phyloP scores from a whole-genome alignment of 2,113 vertebrate species.

The Pelmatolapia mariae region DNA sequence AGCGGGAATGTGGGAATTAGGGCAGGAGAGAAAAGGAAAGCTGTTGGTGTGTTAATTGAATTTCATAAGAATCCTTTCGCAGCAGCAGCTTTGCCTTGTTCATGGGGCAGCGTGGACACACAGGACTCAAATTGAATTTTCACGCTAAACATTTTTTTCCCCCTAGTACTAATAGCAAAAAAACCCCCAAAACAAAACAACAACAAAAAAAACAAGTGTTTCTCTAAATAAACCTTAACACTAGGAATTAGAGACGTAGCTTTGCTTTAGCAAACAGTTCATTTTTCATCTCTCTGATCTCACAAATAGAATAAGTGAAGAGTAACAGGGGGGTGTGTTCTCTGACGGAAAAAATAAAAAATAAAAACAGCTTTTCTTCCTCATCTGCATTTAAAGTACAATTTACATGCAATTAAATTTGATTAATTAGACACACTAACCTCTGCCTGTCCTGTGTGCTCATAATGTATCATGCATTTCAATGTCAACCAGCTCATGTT shows the following conservation, averaged over 20 bases:
- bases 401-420: conserved; percentile 74
- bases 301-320: conserved; percentile 20
- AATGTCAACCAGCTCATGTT: conserved; percentile 58
- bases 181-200: rapidly evolving
- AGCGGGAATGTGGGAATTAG: conserved; percentile 65
- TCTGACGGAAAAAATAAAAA: not conserved
- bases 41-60: conserved; percentile 66
- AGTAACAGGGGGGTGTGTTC: conserved; percentile 17
- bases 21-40: conserved; percentile 57
- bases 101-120: not conserved
- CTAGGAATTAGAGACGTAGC: not conserved
- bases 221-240: not conserved
- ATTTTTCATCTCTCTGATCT: conserved; percentile 1
- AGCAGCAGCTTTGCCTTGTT: conserved; percentile 23
- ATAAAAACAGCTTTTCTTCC: conserved; percentile 5
- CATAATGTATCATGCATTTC: conserved; percentile 61
- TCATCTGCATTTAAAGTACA: conserved; percentile 64
- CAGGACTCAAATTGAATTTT: not conserved
- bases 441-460: conserved; percentile 56
- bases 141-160: not conserved
- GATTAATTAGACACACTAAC: conserved; percentile 70
- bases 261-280: not conserved
- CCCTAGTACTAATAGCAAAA: not conserved
- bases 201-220: not conserved
- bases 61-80: conserved; percentile 54